Evolutionary conservation across 2,888 invertebrate genomes (phyloP).

Genomic region (Gerris lacustris): DNA sequence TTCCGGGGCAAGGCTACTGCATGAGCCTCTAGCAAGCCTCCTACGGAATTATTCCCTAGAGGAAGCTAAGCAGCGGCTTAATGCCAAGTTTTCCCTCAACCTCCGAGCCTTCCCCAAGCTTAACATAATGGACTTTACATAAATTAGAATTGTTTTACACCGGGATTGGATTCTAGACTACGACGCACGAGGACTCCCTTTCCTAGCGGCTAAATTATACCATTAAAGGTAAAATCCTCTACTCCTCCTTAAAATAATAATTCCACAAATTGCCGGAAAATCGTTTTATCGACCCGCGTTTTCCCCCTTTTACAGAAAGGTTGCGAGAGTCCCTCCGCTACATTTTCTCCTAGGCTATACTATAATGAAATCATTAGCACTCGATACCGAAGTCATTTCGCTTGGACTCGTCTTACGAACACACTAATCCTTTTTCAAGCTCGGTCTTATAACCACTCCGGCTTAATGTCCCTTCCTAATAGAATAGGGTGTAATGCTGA

Average conservation of each 20-base stretch:
- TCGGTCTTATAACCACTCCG: no score
- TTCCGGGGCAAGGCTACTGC: not conserved
- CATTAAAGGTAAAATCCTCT: not conserved
- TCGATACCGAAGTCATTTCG: no score
- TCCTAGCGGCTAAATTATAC: not conserved
- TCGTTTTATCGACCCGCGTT: not conserved
- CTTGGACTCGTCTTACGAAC: no score
- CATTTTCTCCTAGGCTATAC: no score
- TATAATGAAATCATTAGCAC: no score
- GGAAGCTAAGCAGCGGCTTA: conserved; percentile 5
- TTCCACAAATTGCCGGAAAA: not conserved
- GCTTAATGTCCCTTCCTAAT: no score
- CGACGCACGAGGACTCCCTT: not conserved
- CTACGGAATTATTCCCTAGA: not conserved
- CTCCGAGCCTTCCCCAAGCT: not conserved
- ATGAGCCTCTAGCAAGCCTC: no score
- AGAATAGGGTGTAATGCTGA: no score
- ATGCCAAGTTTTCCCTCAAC: not conserved
- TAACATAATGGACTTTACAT: conserved; percentile 5
- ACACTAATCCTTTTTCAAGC: no score
- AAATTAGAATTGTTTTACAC: conserved; percentile 5
- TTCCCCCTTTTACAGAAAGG: no score
- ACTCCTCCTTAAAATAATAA: not conserved
- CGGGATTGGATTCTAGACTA: not conserved
- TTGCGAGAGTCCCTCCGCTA: no score